A percentile compares a stretch with the other conserved stretches of the same genome.
phyloP scores from a whole-genome alignment of 1,140 invertebrate species.

The Leptopilina boulardi region DNA sequence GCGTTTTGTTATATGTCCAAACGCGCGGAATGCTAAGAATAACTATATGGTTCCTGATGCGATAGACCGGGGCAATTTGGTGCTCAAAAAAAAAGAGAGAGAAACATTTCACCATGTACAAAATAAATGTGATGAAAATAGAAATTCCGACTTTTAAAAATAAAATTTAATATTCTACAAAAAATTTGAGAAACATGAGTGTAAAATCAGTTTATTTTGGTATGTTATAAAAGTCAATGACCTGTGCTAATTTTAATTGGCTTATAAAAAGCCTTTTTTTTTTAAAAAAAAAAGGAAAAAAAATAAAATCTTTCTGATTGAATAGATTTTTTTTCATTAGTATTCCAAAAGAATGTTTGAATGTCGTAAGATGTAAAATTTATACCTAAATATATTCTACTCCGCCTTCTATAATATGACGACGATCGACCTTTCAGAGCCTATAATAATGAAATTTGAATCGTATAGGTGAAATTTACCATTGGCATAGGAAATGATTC shows the following conservation, averaged over 20 bases:
- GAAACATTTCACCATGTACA: slow-evolving; percentile 19
- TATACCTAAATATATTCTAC: slow-evolving; percentile 4
- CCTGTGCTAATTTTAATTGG: neutral
- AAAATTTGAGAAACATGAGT: too few relatives aligned
- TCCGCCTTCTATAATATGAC: neutral
- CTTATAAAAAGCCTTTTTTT: neutral
- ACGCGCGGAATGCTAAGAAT: neutral
- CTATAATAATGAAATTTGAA: neutral
- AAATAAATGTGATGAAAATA: neutral
- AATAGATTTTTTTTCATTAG: neutral
- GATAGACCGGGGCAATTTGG: neutral
- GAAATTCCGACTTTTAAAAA: too few relatives aligned
- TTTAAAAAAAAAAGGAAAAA: neutral
- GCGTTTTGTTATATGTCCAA: slow-evolving; percentile 20
- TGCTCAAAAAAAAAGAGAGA: too few relatives aligned
- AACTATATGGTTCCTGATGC: neutral
- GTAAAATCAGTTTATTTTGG: too few relatives aligned
- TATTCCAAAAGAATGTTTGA: neutral
- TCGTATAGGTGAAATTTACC: neutral
- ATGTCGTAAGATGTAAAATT: slow-evolving; percentile 12
- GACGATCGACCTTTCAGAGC: neutral
- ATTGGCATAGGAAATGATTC: neutral
- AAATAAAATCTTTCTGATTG: too few relatives aligned
- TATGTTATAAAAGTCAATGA: too few relatives aligned
- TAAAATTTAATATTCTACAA: too few relatives aligned